Evolutionary conservation across 2,888 invertebrate species (phyloP), one percentile per base, ranked within the genome.

Genomic region (Ormyrus thymus): DNA sequence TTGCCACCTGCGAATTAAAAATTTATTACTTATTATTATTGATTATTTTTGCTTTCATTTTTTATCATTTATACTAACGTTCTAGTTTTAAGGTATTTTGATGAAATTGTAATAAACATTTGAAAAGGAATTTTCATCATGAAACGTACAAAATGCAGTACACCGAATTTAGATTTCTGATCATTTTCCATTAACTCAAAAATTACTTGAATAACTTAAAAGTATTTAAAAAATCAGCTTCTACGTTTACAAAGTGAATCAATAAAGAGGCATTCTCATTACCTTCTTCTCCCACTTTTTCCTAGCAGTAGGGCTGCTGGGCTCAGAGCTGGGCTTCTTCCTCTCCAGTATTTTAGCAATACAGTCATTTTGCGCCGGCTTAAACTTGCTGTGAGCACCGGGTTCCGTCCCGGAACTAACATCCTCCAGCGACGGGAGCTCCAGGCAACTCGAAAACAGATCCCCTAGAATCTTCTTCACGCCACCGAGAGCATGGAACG

Each of bases 381-480:
- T 89, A 78, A 87, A 89, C 77, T 88, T 88, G 8, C 83, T 29
- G 3, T 29, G 29, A 29, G 29, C 29, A 29, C 29, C 29, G 29
- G 29, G 29, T 29, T 29, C 29, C 50, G 46, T 10, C 2, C 13
- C 94, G 0, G 95, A 94, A 43, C 87, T 85, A 6, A 90, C 89
- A 64, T 90, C 89, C 82, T 90, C 90, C 59, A 96, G 94, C 0
- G 95, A 94, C 1, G 95, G 94, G 84, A 95, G 91, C 87, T 95
- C 95, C 86, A 95, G 93, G 88, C 95, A 95, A 7, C 95, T 95
- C 65, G 95, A 95, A 87, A 95, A 95, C 61, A 93, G 87, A 85
- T 93, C 93, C 81, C 95, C 96, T 5, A 96, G 92, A 81, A 96
- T 95, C 82, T 92, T 92, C 90, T 95, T 95, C 74, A 96, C 96